Evolutionary conservation across 2,113 vertebrate species (phyloP).

Genomic region (Haplotaxodon microlepis): DNA sequence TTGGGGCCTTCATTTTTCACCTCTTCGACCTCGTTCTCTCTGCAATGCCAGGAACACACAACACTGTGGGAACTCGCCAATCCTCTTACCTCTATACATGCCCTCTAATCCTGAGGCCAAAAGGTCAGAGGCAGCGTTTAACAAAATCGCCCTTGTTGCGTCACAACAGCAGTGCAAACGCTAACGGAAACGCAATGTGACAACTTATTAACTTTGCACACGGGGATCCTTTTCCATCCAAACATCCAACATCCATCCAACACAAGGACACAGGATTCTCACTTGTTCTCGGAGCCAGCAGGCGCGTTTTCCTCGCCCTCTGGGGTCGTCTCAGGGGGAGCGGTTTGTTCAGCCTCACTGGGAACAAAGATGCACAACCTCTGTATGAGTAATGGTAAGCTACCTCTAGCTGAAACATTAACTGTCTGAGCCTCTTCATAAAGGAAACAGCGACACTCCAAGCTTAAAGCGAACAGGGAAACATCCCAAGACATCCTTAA

Average conservation of each 20-base stretch:
- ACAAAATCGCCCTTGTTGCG: background rate
- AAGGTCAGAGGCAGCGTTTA: constrained; percentile 1
- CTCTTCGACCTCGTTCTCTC: constrained; percentile 96
- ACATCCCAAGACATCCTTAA: background rate
- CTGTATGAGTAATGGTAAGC: background rate
- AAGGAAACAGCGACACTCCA: background rate
- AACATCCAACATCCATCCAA: background rate
- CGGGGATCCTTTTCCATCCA: background rate
- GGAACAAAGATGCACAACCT: constrained; percentile 13
- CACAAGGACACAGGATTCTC: constrained; percentile 44
- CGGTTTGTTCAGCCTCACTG: constrained; percentile 92
- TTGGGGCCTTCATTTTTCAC: constrained; percentile 94
- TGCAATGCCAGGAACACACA: constrained; percentile 28
- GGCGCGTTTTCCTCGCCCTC: constrained; percentile 93
- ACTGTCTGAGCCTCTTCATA: background rate
- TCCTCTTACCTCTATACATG: constrained; percentile 2
- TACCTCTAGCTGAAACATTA: background rate
- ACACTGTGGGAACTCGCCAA: background rate
- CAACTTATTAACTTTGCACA: background rate
- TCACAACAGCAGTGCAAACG: background rate
- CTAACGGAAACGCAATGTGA: background rate
- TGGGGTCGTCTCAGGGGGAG: constrained; percentile 84
- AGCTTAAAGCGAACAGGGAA: background rate
- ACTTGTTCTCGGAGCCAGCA: constrained; percentile 97
- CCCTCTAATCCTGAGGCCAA: constrained; percentile 10